phyloP scores from a whole-genome alignment of 2,113 vertebrate species.

The Dipodomys merriami region DNA sequence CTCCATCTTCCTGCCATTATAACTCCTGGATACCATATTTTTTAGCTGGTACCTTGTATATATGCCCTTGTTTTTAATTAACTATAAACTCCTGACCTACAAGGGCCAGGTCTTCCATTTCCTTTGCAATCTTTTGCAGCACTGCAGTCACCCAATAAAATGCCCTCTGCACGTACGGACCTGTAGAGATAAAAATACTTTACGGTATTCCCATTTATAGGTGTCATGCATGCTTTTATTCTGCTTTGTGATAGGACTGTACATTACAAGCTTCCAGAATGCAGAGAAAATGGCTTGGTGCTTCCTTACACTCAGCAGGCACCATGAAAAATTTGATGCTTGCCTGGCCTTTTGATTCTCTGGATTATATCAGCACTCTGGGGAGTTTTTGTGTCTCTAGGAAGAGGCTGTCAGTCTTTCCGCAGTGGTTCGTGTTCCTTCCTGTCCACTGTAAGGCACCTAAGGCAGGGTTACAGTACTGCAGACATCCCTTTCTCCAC shows the following conservation, averaged over 20 bases:
- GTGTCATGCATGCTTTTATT: constrained; percentile 68
- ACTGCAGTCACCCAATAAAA: constrained; percentile 70
- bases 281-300: constrained; percentile 69
- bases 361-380: constrained; percentile 72
- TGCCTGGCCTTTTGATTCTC: constrained; percentile 70
- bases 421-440: constrained; percentile 61
- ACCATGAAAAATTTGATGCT: constrained; percentile 75
- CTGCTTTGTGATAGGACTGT: constrained; percentile 64
- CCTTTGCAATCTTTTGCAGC: constrained; percentile 72
- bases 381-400: constrained; percentile 63
- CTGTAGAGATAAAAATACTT: constrained; percentile 75
- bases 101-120: constrained; percentile 69
- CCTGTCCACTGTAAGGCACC: constrained; percentile 65
- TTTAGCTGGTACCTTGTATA: constrained; percentile 37
- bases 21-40: constrained; percentile 15
- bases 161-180: constrained; percentile 72
- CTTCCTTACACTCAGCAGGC: constrained; percentile 60
- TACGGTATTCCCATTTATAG: constrained; percentile 60
- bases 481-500: background rate
- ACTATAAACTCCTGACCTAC: constrained; percentile 65
- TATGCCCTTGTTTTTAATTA: constrained; percentile 50
- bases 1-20: constrained; percentile 29
- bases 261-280: constrained; percentile 60
- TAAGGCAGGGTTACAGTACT: constrained; percentile 61
- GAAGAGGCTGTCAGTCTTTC: constrained; percentile 59